Percentiles rank a stretch among this genome's conserved stretches.
These are phyloP conservation scores for Cephus pulcher DNA, from an alignment of 2,888 invertebrate species.

Conservation along the genomic window DNA sequence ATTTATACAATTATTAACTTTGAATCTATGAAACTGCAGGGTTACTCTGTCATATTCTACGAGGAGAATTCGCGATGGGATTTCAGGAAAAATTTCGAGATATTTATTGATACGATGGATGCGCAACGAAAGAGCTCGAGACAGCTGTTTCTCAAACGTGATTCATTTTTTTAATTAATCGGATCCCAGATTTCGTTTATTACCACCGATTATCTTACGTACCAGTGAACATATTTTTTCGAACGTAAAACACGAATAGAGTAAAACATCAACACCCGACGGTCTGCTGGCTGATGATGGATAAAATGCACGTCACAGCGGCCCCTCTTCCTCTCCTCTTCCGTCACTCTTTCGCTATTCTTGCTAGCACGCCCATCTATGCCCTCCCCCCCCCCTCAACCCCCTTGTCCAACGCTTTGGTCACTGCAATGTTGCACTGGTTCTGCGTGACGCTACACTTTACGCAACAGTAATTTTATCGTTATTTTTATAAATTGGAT, in stretches of 20 bases:
- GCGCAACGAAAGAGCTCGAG: background rate
- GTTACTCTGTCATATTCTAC: background rate
- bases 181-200: slow-evolving; percentile 52
- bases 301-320: slow-evolving; percentile 54
- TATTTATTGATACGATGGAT: background rate
- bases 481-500: slow-evolving; percentile 67
- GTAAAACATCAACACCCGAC: slow-evolving; percentile 56
- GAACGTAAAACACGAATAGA: slow-evolving; percentile 58
- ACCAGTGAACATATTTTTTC: slow-evolving; percentile 64
- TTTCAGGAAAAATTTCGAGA: background rate
- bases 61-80: background rate
- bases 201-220: slow-evolving; percentile 60
- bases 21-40: background rate
- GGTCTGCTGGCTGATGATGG: slow-evolving; percentile 57
- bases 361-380: slow-evolving; percentile 30
- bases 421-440: slow-evolving; percentile 45
- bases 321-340: slow-evolving; percentile 28
- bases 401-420: background rate
- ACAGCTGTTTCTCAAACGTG: background rate
- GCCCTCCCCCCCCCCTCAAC: slow-evolving; percentile 17
- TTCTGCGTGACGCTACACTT: slow-evolving; percentile 44
- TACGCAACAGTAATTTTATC: slow-evolving; percentile 66
- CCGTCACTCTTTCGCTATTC: slow-evolving; percentile 20
- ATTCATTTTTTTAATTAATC: slow-evolving; percentile 59
- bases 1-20: background rate